Percentiles rank a stretch among this genome's conserved stretches.
Conservation (phyloP, 2,797 vertebrate genomes). For the Garrulus glandarius region DNA sequence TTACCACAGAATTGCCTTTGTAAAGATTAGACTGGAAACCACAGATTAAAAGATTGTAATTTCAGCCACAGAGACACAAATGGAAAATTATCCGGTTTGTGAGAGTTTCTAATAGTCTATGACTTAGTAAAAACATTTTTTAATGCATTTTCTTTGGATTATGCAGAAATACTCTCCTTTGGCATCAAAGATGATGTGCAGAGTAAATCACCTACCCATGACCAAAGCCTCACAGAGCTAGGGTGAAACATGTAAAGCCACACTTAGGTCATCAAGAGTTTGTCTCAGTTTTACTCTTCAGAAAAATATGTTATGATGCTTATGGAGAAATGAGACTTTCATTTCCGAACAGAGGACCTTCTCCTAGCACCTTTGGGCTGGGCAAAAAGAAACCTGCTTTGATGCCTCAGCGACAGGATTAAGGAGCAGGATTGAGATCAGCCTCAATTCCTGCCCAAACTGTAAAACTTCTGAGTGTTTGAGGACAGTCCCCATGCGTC, state of each 20-base stretch:
- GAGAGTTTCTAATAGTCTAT: background rate
- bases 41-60: background rate
- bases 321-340: background rate
- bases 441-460: background rate
- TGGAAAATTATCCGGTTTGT: background rate
- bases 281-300: background rate
- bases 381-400: background rate
- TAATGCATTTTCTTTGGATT: background rate
- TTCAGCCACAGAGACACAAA: background rate
- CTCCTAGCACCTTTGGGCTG: background rate
- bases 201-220: background rate
- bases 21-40: background rate
- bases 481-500: background rate
- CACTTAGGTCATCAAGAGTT: background rate
- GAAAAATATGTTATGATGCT: background rate
- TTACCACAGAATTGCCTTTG: background rate
- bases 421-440: background rate
- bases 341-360: background rate
- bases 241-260: background rate
- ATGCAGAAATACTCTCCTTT: background rate
- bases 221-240: background rate
- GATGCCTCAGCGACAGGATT: accelerated
- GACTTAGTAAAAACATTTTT: background rate
- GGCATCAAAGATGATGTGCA: background rate
- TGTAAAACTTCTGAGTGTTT: background rate